Evolutionary conservation across 2,797 vertebrate species (phyloP), one percentile per base, ranked within the genome.

Genomic region (Fundulus diaphanus): DNA sequence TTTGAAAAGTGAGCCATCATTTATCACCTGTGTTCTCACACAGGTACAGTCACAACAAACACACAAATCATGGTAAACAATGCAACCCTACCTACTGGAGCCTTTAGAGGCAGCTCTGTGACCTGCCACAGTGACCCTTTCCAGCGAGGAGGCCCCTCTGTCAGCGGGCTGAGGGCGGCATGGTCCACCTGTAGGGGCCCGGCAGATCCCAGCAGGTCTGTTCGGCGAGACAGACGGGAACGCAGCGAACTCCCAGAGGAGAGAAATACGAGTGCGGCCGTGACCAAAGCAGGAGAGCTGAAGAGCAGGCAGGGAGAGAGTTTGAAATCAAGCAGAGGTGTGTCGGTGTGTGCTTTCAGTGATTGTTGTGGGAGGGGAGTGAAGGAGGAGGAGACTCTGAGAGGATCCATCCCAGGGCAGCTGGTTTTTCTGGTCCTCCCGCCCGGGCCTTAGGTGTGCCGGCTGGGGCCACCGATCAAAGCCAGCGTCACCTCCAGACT

Each of bases 391-490:
- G 86, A 82, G 81, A 82, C 71, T 85, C 83, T 81, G 56, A 84
- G 68, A 79, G 82, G 80, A 90, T 82, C 89, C 84, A 88, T 92
- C 79, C 79, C 31, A 82, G 80, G 87, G n/a, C 83, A 94, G 92
- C 94, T 93, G 92, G 95, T 96, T 96, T 95, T 95, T 95, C 95
- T 90, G 93, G 95, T 95, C 93, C 81, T 84, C 83, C 92, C 35
- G 72, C 89, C 77, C 35, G 76, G 85, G 86, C 81, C 70, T 73
- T 37, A 90, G 94, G 95, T 78, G 90, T 92, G 93, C 74, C 87
- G 40, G 93, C 74, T 86, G 40, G 66, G 49, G 77, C 75, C n/a
- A 0, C 68, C 70, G 79, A 88, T 89, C 81, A 88, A 82, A 91
- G 85, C 75, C 67, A 42, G 27, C 72, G 77, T 84, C 74, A 59